A percentile compares a stretch with the other conserved stretches of the same genome.
phyloP scores from a whole-genome alignment of 2,888 invertebrate genomes.

The Stegophylla sp. region DNA sequence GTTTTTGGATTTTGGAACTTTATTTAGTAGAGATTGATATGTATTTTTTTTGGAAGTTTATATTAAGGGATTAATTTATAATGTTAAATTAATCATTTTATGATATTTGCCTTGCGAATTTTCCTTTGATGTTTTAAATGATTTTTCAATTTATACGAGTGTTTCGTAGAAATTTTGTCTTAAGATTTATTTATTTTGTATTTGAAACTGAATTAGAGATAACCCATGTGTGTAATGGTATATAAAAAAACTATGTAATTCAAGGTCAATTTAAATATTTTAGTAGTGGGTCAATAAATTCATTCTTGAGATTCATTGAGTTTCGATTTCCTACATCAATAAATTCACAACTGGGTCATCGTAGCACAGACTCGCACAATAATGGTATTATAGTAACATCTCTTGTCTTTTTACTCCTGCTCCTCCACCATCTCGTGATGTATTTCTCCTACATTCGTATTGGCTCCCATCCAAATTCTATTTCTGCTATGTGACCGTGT shows the following conservation, averaged over 20 bases:
- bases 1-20: too few species aligned
- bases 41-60: too few species aligned
- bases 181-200: too few species aligned
- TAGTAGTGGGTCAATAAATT: constrained; percentile 22
- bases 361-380: not conserved
- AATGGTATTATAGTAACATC: constrained; percentile 42
- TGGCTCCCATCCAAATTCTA: constrained; percentile 44
- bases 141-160: too few species aligned
- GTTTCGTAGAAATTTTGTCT: too few species aligned
- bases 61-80: too few species aligned
- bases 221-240: too few species aligned
- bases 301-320: not conserved
- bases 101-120: too few species aligned
- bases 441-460: constrained; percentile 9
- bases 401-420: constrained; percentile 26
- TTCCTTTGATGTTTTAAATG: too few species aligned
- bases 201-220: too few species aligned
- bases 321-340: constrained; percentile 12
- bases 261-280: not conserved
- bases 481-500: constrained; percentile 45
- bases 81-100: too few species aligned
- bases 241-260: not conserved
- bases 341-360: constrained; percentile 47
- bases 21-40: too few species aligned
- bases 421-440: not conserved